Evolutionary conservation across 2,888 invertebrate genomes (phyloP).

Genomic region (Agrypnus murinus): DNA sequence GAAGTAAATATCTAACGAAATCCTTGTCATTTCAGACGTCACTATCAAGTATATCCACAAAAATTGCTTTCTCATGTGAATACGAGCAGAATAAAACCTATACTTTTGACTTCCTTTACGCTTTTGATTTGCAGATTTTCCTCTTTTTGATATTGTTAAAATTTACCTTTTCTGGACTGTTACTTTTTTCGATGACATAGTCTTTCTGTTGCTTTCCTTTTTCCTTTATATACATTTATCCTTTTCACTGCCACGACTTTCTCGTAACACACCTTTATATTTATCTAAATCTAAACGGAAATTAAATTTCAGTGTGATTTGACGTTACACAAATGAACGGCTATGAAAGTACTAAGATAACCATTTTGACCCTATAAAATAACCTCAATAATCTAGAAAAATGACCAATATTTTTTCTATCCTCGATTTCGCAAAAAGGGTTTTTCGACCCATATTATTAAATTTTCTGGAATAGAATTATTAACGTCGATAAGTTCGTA

Average conservation of each 20-base stretch:
- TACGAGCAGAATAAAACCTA: conserved; percentile 1
- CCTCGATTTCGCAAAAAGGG: conserved; percentile 10
- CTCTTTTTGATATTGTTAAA: conserved; percentile 9
- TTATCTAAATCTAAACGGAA: conserved; percentile 9
- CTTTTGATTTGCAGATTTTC: conserved; percentile 10
- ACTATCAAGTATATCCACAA: background rate
- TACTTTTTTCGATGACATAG: background rate
- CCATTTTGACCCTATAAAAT: conserved; percentile 1
- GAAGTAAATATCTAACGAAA: background rate
- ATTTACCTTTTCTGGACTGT: conserved; percentile 1
- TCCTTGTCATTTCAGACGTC: conserved; percentile 12
- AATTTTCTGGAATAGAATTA: background rate
- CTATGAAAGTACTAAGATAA: conserved; percentile 3
- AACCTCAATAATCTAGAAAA: conserved; percentile 8
- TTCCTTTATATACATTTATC: background rate
- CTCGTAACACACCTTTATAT: background rate
- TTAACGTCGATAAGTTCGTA: background rate
- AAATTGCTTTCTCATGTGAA: conserved; percentile 28
- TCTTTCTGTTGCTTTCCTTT: background rate
- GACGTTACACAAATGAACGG: conserved; percentile 2
- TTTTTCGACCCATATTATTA: background rate
- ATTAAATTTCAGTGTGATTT: conserved; percentile 13
- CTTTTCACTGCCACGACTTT: background rate
- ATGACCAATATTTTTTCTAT: background rate
- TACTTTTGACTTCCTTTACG: conserved; percentile 14